A percentile compares a stretch with the other conserved stretches of the same genome.
Evolutionary conservation across 2,888 invertebrate genomes (phyloP).

Genomic region (Phragmatobia fuliginosa): DNA sequence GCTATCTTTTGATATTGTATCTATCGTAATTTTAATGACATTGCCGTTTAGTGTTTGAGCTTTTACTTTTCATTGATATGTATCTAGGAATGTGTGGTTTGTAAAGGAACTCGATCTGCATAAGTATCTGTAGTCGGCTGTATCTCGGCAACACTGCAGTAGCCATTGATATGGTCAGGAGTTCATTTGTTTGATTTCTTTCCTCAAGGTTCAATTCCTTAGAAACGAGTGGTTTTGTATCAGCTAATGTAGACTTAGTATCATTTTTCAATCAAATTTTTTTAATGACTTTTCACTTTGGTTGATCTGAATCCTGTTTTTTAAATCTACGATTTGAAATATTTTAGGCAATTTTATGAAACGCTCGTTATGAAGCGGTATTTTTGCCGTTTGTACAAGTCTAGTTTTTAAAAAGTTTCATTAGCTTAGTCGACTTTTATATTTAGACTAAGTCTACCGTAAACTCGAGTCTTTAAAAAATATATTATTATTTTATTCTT

Average conservation of each 20-base stretch:
- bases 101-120: slow-evolving; percentile 5
- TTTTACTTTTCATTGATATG: slow-evolving; percentile 64
- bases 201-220: neutral
- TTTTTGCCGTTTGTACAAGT: neutral
- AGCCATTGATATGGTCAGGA: neutral
- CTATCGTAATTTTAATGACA: slow-evolving; percentile 60
- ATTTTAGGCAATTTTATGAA: too few relatives aligned
- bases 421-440: too few relatives aligned
- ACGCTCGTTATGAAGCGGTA: too few relatives aligned
- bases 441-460: neutral
- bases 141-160: neutral
- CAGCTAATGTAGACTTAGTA: neutral
- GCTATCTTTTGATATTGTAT: slow-evolving; percentile 68
- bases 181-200: neutral
- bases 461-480: too few relatives aligned
- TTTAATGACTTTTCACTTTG: too few relatives aligned
- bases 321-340: too few relatives aligned
- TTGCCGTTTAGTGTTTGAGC: slow-evolving; percentile 56
- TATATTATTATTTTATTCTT: too few relatives aligned
- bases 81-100: slow-evolving; percentile 22
- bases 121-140: neutral
- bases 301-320: too few relatives aligned
- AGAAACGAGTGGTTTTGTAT: neutral
- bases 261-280: too few relatives aligned
- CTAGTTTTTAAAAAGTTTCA: neutral